These are phyloP conservation scores for Pedetes capensis DNA, from an alignment of 2,113 vertebrate genomes.

Conservation along the genomic window DNA sequence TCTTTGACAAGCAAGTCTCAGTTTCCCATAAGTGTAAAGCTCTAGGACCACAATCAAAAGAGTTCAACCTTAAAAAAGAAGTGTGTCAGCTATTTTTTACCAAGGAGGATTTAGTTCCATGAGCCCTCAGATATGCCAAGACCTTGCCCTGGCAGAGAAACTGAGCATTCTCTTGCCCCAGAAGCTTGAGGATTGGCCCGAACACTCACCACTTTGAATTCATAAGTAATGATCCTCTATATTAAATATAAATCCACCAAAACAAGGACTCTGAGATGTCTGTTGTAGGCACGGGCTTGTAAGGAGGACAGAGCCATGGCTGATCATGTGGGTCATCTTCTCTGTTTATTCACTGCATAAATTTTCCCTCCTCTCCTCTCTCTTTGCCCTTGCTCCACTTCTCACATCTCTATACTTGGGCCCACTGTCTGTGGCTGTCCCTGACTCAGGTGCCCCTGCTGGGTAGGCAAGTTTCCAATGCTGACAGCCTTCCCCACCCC, in stretches of 20 bases:
- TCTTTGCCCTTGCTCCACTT: background rate
- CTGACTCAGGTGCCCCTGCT: conserved; percentile 30
- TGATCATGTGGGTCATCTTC: background rate
- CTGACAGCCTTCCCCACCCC: background rate
- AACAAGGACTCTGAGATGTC: background rate
- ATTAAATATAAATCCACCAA: conserved; percentile 41
- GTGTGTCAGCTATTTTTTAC: background rate
- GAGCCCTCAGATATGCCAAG: background rate
- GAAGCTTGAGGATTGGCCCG: background rate
- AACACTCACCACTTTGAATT: conserved; percentile 18
- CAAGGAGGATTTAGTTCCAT: background rate
- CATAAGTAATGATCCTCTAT: background rate
- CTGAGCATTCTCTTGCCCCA: background rate
- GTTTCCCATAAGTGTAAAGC: background rate
- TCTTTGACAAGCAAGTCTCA: background rate
- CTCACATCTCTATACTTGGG: background rate
- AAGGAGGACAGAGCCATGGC: background rate
- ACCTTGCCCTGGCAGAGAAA: background rate
- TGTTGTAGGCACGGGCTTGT: background rate
- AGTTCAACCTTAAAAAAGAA: conserved; percentile 26
- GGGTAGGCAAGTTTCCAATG: conserved; percentile 47
- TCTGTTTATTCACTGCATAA: background rate
- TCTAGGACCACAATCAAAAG: background rate
- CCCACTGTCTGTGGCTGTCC: background rate
- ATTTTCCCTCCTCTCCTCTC: background rate